Base-by-base conservation (phyloP, 2,113 vertebrate species). In the Phycodurus eques region DNA sequence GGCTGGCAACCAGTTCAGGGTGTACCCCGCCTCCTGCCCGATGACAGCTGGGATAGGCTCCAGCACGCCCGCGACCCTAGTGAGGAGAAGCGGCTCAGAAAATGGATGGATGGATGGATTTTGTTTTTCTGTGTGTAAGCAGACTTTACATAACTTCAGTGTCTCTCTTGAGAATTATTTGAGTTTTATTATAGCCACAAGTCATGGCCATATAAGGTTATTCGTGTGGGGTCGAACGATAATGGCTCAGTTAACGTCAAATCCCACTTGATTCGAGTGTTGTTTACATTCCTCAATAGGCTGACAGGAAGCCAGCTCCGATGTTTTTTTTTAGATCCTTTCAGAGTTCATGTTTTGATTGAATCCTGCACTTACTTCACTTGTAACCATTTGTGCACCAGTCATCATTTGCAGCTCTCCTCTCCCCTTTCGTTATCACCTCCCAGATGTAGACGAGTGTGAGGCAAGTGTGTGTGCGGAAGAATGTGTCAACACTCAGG, bases 401-500 rank as follows among this genome's bases (percentile, higher is more conserved):
- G 59, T 68, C 11, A 8, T 62, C n/a, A 20, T 33, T 78, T 60
- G 71, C 12, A 66, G 67, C 14, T 75, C 43, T 77, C 35, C 27
- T 76, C 57, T 76, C 39, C 57, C 14, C 73, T 79, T 73, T 67
- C 31, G 56, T 65, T 54, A 13, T 65, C n/a, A 8, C 46, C 11
- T n/a, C 4, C 69, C 85, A 99, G 98, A 99, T 85, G 92, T 97
- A 86, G 92, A 99, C 31, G 98, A 99, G 88, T 99, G 98, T 59
- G 82, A 90, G 69, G 80, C 94, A 20, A 85, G 82, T 0, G 92
- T 94, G 46, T 99, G 98, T 71, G 94, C 94, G 33, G 95, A 95
- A 80, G 90, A 92, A 72, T 99, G 98, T 78, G 89, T 95, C 70
- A 99, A 99, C 90, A 93, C 88, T 1, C 94, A 92, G 0, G 98